A percentile compares a stretch with the other conserved stretches of the same genome.
Conservation (phyloP, 37 sponge, comb jelly and placozoan genomes). For the Spongilla lacustris region DNA sequence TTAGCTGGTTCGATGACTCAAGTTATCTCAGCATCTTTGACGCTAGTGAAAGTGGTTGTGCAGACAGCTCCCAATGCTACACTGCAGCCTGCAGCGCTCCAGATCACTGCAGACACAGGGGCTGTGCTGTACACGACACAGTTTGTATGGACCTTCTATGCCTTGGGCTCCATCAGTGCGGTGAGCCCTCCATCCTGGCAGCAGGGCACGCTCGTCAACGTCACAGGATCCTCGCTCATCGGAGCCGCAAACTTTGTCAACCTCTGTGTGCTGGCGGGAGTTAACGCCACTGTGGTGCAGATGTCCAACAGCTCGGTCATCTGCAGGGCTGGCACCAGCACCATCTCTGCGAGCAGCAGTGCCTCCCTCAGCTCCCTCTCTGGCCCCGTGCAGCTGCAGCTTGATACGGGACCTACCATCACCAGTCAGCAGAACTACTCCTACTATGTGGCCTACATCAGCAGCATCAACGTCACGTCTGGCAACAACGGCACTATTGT, state of each 20-base stretch:
- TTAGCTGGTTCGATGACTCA: conserved; percentile 42
- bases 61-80: not conserved
- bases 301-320: conserved; percentile 3
- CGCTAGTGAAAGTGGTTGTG: conserved; percentile 26
- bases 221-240: conserved; percentile 47
- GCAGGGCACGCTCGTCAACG: conserved; percentile 55
- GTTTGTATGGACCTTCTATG: conserved; percentile 41
- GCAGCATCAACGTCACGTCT: conserved; percentile 12
- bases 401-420: conserved; percentile 27
- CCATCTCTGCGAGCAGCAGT: not conserved
- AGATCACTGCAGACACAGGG: conserved; percentile 57
- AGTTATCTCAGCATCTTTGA: conserved; percentile 1
- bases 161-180: conserved; percentile 39
- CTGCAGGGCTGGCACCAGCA: conserved; percentile 34
- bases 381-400: conserved; percentile 25
- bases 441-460: conserved; percentile 43
- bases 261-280: conserved; percentile 41
- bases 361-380: not conserved
- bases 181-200: conserved; percentile 57
- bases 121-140: conserved; percentile 16
- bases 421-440: conserved; percentile 23
- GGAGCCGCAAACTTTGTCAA: conserved; percentile 27
- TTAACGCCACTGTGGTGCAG: conserved; percentile 25
- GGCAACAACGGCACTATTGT: conserved; percentile 75
- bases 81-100: conserved; percentile 4